A percentile compares a stretch with the other conserved stretches of the same genome.
phyloP scores from a whole-genome alignment of 2,113 vertebrate genomes.

The Chrysochloris asiatica region DNA sequence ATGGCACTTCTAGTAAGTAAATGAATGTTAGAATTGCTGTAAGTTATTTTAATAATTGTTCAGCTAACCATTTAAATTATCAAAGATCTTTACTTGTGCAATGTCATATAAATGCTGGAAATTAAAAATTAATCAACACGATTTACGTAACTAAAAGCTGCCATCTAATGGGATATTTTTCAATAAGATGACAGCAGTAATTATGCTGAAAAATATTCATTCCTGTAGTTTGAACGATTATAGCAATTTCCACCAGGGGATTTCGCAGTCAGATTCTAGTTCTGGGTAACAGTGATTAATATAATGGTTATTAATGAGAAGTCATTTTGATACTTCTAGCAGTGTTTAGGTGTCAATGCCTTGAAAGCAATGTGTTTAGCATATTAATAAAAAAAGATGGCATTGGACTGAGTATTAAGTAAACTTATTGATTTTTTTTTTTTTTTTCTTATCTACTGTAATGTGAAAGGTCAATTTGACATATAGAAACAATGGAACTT shows the following conservation, averaged over 20 bases:
- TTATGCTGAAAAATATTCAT: conserved; percentile 94
- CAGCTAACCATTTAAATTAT: conserved; percentile 94
- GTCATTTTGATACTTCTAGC: conserved; percentile 92
- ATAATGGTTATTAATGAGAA: conserved; percentile 97
- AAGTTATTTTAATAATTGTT: conserved; percentile 91
- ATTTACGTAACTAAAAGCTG: conserved; percentile 96
- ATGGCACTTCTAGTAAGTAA: conserved; percentile 84
- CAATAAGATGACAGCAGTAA: conserved; percentile 98
- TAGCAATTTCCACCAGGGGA: conserved; percentile 99
- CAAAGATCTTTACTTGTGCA: conserved; percentile 94
- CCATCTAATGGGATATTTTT: conserved; percentile 97
- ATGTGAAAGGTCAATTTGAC: conserved; percentile 90
- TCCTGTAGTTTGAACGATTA: conserved; percentile 98
- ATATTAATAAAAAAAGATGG: conserved; percentile 90
- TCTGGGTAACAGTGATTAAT: conserved; percentile 98
- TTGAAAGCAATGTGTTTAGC: conserved; percentile 84
- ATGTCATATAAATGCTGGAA: conserved; percentile 87
- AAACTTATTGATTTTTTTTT: conserved; percentile 88
- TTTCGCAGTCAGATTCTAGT: conserved; percentile 97
- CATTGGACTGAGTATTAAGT: conserved; percentile 80
- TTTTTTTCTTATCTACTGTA: conserved; percentile 85
- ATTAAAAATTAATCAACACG: conserved; percentile 97
- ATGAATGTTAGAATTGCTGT: conserved; percentile 85
- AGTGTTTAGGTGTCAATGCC: conserved; percentile 89
- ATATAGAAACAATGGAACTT: conserved; percentile 86